Conservation (phyloP, 2,113 vertebrate species). For the Naja naja region DNA sequence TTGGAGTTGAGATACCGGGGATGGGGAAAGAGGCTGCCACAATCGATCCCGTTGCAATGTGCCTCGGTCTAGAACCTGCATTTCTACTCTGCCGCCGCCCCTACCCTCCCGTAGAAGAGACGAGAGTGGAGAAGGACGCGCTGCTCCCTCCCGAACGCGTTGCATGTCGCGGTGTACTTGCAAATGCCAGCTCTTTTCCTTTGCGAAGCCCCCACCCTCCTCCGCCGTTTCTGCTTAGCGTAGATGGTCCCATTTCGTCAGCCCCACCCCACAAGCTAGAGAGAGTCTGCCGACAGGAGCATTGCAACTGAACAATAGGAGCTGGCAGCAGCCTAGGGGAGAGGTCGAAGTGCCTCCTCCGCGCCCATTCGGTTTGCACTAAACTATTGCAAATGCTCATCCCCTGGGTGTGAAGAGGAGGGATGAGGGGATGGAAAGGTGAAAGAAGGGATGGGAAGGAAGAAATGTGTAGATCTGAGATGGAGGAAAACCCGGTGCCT, state of each 20-base stretch:
- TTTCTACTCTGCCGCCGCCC: not conserved
- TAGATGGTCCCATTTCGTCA: not conserved
- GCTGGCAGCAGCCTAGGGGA: not conserved
- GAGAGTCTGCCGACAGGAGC: not conserved
- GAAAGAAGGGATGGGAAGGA: not conserved
- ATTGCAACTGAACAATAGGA: conserved; percentile 16
- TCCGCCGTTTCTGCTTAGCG: no score
- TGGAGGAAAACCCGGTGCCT: not conserved
- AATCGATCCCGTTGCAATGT: not conserved
- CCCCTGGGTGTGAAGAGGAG: not conserved
- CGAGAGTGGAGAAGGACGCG: not conserved
- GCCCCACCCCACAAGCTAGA: not conserved
- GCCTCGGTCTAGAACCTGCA: not conserved
- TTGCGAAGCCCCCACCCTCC: not conserved
- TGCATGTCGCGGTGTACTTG: not conserved
- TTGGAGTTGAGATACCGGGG: not conserved
- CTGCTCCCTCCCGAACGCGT: not conserved
- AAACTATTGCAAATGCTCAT: not conserved
- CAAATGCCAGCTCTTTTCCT: not conserved
- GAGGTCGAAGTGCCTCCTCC: not conserved
- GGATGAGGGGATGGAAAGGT: not conserved
- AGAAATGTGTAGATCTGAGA: not conserved
- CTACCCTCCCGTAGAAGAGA: not conserved
- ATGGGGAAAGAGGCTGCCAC: not conserved
- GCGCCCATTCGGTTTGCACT: not conserved